Base-by-base conservation (phyloP, 2,888 invertebrate genomes). In the Rhodophaea formosa region DNA sequence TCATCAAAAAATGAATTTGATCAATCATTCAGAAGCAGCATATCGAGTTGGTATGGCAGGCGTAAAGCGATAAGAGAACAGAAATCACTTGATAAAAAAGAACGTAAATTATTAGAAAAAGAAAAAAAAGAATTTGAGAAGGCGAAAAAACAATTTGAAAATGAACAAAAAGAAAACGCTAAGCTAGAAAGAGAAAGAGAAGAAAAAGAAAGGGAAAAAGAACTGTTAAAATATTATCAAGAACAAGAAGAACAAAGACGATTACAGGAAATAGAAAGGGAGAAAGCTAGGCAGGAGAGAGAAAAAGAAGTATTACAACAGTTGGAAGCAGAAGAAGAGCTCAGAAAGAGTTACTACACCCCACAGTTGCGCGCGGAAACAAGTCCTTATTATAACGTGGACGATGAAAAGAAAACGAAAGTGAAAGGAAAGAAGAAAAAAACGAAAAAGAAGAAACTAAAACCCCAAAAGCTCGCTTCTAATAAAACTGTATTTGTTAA, bases 251-350 rank as follows among this genome's bases (percentile, higher is more conserved):
- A 14, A 12, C n/a, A 3, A 6, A 16, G 23, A 29, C 5, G 23
- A 39, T 39, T 39, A 39, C 10, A 12, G 46, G 46, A 46, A 23
- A 8, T 10, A 12, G 45, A 45, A 45, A 29, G 14, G 12, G 47
- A 47, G 39, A 10, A 39, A 39, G 39, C 39, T 39, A 39, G 0
- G 6, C 10, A 39, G 12, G 30, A 30, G 30, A 49, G 30, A 30
- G 47, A 49, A 14, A 12, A 10, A 8, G 47, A 47, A 47, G 12
- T 35, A 51, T 51, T 51, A 16, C 12, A 51, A 51, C 39, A 51
- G 3, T 12, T 51, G 0, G 10, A 51, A 51, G 51, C 15, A 39
- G 35, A 51, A 51, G 12, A 51, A 12, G 12, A 51, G 12, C 35
- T 39, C 35, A 16, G 15, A 17, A 51, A 32, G 6, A 15, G n/a